phyloP scores from a whole-genome alignment of 2,797 vertebrate genomes.

The Agapornis canus region DNA sequence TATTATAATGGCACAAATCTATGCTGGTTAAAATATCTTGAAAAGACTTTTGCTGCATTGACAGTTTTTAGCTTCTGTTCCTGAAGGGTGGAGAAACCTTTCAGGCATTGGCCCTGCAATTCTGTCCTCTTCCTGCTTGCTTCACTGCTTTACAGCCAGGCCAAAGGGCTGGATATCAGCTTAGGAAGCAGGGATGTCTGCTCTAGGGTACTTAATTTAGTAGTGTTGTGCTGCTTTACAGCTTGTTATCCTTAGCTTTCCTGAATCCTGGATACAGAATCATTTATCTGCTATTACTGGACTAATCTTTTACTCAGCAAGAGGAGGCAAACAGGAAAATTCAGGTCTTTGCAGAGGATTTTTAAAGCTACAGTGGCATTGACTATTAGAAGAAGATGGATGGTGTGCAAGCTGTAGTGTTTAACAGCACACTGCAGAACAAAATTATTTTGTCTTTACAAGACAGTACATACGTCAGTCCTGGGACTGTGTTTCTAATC shows the following conservation, averaged over 20 bases:
- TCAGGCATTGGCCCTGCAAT: fast-evolving
- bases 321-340: not conserved
- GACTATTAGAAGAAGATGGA: not conserved
- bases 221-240: not conserved
- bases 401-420: fast-evolving
- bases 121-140: not conserved
- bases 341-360: not conserved
- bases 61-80: not conserved
- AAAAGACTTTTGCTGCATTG: not conserved
- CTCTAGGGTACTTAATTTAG: not conserved
- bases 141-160: no score
- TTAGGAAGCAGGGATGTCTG: not conserved
- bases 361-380: not conserved
- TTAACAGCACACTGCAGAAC: not conserved
- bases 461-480: fast-evolving
- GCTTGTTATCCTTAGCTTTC: not conserved
- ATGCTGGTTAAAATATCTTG: not conserved
- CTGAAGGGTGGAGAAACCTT: not conserved
- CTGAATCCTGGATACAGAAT: not conserved
- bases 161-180: not conserved
- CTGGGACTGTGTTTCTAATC: not conserved
- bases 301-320: not conserved
- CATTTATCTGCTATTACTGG: not conserved
- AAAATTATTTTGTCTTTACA: not conserved
- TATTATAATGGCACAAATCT: not conserved